Base-by-base conservation (phyloP, 2,113 vertebrate species). In the Scytalopus superciliaris region DNA sequence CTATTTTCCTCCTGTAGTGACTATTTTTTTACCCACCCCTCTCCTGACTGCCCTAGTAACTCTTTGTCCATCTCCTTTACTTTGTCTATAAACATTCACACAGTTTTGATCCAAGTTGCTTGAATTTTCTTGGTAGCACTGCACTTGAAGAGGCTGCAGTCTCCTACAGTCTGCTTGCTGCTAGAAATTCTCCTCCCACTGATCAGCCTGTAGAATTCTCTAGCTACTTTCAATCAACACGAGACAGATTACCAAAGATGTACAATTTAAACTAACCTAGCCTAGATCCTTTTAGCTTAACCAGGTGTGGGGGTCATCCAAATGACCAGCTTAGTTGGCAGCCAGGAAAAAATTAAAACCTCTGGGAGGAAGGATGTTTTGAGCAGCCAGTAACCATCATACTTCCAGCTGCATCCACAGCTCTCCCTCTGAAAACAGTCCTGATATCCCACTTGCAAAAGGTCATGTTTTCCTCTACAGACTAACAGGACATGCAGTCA, bases 391-490 rank as follows among this genome's bases (percentile, higher is more conserved):
- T 35, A 90, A 95, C 83, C 80, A 55, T 63, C 0, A 0, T 12
- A 44, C 47, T 93, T 94, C 93, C 93, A 96, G 91, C 94, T 97
- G 91, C 73, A 87, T 81, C 80, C 73, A 84, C 52, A 84, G 31
- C 42, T 59, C 68, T 59, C 45, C 60, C 19, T 63, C 83, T 44
- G 23, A 67, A 92, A 47, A 2, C 35, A 67, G 67, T 18, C 31
- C 63, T 39, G 30, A 68, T 42, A 42, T 77, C 35, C 56, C 50
- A 18, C 60, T 89, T 64, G 39, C 59, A 74, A 72, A 70, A 52
- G 66, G 44, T 91, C 80, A 70, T 0, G 0, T n/a, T 94, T 93
- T 74, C 80, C 80, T 94, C 86, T 81, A 24, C 52, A 87, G 79
- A 40, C 30, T 59, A 55, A 86, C 39, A 11, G 7, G 94, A 42